Percentiles rank a stretch among this genome's conserved stretches.
phyloP scores from a whole-genome alignment of 2,888 invertebrate species.

The Agonum fuliginosum region DNA sequence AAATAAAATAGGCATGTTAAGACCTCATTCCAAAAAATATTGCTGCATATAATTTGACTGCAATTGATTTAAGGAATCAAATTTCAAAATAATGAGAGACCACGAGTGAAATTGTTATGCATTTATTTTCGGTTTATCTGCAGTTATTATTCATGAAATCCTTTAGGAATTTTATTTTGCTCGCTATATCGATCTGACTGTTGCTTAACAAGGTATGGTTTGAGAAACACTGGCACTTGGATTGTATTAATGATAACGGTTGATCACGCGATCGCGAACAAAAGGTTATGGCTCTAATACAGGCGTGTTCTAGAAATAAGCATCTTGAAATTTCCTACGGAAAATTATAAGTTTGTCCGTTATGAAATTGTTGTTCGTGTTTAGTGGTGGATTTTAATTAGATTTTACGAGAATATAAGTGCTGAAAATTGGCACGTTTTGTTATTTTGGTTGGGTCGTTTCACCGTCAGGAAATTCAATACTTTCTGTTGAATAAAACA shows the following conservation, averaged over 20 bases:
- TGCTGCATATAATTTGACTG: too few species aligned
- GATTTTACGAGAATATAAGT: conserved; percentile 58
- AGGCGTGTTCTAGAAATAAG: conserved; percentile 56
- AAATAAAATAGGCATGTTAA: too few species aligned
- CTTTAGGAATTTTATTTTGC: too few species aligned
- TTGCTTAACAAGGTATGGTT: neutral
- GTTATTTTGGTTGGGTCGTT: conserved; percentile 43
- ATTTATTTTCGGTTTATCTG: too few species aligned
- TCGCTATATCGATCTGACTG: neutral
- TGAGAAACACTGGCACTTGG: conserved; percentile 38
- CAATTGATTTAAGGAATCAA: too few species aligned
- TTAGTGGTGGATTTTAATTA: conserved; percentile 56
- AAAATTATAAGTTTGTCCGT: conserved; percentile 58
- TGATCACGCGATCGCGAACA: conserved; percentile 55
- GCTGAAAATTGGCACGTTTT: conserved; percentile 57
- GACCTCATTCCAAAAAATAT: too few species aligned
- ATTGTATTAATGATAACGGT: conserved; percentile 58
- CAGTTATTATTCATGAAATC: too few species aligned
- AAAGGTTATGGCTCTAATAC: conserved; percentile 52
- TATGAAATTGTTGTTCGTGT: conserved; percentile 59
- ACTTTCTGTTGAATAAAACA: conserved; percentile 41
- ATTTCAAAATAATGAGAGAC: too few species aligned
- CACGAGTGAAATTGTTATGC: too few species aligned
- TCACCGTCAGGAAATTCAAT: conserved; percentile 45
- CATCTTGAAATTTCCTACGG: conserved; percentile 51